phyloP scores from a whole-genome alignment of 2,888 invertebrate species.

The Melinopterus prodromus region DNA sequence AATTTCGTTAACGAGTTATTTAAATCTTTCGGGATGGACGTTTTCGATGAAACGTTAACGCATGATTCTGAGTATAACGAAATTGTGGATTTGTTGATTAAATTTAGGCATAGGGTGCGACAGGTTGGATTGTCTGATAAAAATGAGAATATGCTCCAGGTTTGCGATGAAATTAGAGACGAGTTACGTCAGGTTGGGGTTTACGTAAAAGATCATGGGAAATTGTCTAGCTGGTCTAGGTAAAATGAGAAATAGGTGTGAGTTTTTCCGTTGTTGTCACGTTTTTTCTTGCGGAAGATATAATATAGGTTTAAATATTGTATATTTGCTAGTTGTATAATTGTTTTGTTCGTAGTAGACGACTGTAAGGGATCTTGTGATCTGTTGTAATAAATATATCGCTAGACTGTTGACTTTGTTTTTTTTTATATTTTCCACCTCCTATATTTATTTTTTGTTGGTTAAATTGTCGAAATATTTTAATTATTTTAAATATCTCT shows the following conservation, averaged over 20 bases:
- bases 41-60: conserved; percentile 47
- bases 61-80: conserved; percentile 57
- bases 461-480: no score
- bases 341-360: neutral
- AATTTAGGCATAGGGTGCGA: conserved; percentile 70
- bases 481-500: no score
- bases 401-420: neutral
- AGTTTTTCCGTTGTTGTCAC: neutral
- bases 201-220: conserved; percentile 73
- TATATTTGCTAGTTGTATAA: conserved; percentile 12
- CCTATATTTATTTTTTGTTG: no score
- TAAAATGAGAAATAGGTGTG: conserved; percentile 25
- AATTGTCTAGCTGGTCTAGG: conserved; percentile 67
- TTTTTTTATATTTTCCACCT: neutral
- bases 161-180: conserved; percentile 74
- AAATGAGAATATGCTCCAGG: conserved; percentile 67
- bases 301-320: conserved; percentile 11
- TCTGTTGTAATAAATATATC: conserved; percentile 5
- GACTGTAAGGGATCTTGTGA: neutral
- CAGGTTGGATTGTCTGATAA: conserved; percentile 66
- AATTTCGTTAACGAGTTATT: conserved; percentile 67
- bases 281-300: neutral
- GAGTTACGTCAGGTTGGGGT: conserved; percentile 70
- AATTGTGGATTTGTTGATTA: conserved; percentile 70
- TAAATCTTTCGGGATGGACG: conserved; percentile 65